Conservation (phyloP, 1,140 invertebrate species). For the Oncopeltus fasciatus region DNA sequence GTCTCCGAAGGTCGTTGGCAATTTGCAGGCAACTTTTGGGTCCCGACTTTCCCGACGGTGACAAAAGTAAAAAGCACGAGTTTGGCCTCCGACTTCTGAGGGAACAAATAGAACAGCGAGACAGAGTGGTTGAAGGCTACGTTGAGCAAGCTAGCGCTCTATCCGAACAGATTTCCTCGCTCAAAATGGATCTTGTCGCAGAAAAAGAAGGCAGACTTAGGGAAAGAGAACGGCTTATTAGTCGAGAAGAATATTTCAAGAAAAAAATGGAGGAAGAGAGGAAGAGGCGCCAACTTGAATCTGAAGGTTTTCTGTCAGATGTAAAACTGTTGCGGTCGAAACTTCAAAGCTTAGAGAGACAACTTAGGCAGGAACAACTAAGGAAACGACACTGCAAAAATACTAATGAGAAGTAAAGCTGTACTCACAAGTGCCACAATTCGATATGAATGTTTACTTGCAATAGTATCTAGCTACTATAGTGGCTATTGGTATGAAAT, state of each 20-base stretch:
- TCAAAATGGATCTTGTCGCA: neutral
- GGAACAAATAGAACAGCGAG: constrained; percentile 4
- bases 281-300: constrained; percentile 14
- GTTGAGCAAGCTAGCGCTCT: neutral
- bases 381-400: neutral
- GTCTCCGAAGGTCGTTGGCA: constrained; percentile 4
- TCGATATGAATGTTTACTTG: neutral
- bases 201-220: neutral
- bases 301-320: constrained; percentile 14
- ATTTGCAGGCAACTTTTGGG: constrained; percentile 13
- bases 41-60: constrained; percentile 9
- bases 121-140: neutral
- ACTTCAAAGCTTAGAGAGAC: constrained; percentile 12
- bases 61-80: neutral
- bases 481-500: neutral
- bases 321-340: constrained; percentile 11
- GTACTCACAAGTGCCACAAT: neutral
- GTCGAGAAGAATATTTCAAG: constrained; percentile 7
- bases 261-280: constrained; percentile 13
- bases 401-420: too few species aligned
- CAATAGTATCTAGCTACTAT: neutral
- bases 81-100: neutral
- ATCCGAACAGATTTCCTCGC: neutral
- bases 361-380: constrained; percentile 5
- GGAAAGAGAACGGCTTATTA: constrained; percentile 3